These are phyloP conservation scores for Platerodrilus igneus DNA, from an alignment of 2,888 invertebrate genomes.

Conservation along the genomic window DNA sequence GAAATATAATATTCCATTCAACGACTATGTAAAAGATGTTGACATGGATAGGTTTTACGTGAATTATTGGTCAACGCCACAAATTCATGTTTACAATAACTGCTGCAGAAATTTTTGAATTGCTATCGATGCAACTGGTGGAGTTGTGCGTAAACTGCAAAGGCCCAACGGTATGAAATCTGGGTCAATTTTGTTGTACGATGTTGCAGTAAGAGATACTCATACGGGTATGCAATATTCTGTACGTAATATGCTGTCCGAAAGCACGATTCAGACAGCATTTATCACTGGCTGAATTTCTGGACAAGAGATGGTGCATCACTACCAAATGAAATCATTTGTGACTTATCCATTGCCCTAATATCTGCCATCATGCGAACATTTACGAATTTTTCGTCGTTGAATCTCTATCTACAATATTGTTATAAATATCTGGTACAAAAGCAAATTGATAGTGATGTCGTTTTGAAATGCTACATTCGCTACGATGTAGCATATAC, in stretches of 20 bases:
- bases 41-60: slow-evolving; percentile 16
- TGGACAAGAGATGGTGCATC: slow-evolving; percentile 21
- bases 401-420: too few species aligned
- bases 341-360: slow-evolving; percentile 19
- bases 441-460: too few species aligned
- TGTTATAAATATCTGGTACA: too few species aligned
- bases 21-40: slow-evolving; percentile 14
- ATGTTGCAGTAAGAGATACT: slow-evolving; percentile 17
- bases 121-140: slow-evolving; percentile 21
- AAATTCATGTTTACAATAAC: too few species aligned
- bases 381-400: too few species aligned
- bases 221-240: slow-evolving; percentile 20
- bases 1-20: slow-evolving; percentile 13
- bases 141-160: slow-evolving; percentile 18
- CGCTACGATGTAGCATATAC: too few species aligned
- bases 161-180: slow-evolving; percentile 14
- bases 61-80: too few species aligned
- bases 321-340: slow-evolving; percentile 18
- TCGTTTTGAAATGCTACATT: too few species aligned
- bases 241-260: slow-evolving; percentile 22
- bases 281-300: slow-evolving; percentile 19
- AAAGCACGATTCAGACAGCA: slow-evolving; percentile 20
- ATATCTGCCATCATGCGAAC: slow-evolving; percentile 13
- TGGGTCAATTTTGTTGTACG: slow-evolving; percentile 18
- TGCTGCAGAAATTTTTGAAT: slow-evolving; percentile 13